phyloP scores from a whole-genome alignment of 2,888 invertebrate genomes.

The Trichogramma dendrolimi region DNA sequence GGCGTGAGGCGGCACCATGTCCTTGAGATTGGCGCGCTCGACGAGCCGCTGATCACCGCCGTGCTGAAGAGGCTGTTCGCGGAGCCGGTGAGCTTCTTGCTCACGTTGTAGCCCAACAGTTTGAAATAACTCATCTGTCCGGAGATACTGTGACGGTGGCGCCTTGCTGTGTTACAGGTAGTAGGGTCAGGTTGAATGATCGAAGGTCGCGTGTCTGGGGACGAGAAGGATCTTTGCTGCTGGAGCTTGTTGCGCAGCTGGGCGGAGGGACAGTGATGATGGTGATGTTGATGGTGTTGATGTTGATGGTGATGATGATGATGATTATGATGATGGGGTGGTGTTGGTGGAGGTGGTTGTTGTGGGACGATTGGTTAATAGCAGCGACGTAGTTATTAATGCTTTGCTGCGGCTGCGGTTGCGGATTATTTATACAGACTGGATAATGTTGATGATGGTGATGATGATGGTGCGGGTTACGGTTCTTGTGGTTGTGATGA shows the following conservation, averaged over 20 bases:
- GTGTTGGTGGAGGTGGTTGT: not conserved
- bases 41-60: constrained; percentile 92
- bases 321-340: not conserved
- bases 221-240: constrained; percentile 48
- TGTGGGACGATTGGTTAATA: no score
- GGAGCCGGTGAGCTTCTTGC: constrained; percentile 65
- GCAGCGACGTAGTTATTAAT: no score
- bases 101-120: constrained; percentile 76
- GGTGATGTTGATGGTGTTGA: not conserved
- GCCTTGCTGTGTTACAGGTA: constrained; percentile 61
- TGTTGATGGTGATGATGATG: constrained; percentile 1
- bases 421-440: no score
- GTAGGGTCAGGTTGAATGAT: constrained; percentile 51
- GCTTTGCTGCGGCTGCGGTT: no score
- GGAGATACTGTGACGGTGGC: constrained; percentile 93
- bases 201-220: constrained; percentile 50
- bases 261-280: constrained; percentile 29
- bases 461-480: not conserved
- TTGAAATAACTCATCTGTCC: constrained; percentile 92
- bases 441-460: not conserved
- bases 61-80: constrained; percentile 90
- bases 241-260: constrained; percentile 39
- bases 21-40: constrained; percentile 84
- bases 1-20: constrained; percentile 75
- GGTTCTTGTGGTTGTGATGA: not conserved